Evolutionary conservation across 2,888 invertebrate species (phyloP).

Genomic region (Dermolepida albohirtum): DNA sequence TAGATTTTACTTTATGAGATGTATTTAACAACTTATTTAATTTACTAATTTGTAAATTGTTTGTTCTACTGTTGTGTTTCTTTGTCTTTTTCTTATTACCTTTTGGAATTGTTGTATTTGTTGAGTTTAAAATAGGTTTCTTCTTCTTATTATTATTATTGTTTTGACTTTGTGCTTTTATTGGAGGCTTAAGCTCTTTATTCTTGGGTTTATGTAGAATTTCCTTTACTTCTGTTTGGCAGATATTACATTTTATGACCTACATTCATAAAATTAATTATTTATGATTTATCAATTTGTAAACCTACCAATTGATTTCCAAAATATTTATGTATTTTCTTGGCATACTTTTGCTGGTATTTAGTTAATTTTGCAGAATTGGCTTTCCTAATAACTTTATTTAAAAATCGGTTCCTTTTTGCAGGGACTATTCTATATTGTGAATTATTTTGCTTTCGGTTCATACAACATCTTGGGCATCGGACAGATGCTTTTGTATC

Average conservation of each 20-base stretch:
- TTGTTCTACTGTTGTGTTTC: constrained; percentile 1
- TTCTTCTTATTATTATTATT: background rate
- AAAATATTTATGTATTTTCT: constrained; percentile 38
- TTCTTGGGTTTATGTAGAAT: constrained; percentile 4
- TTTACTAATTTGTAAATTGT: constrained; percentile 13
- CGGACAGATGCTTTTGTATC: constrained; percentile 42
- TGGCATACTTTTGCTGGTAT: constrained; percentile 49
- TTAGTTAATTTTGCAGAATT: constrained; percentile 44
- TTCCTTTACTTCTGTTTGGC: constrained; percentile 16
- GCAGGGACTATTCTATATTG: constrained; percentile 44
- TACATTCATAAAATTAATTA: constrained; percentile 19
- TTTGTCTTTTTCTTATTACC: constrained; percentile 9
- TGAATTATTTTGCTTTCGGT: constrained; percentile 45
- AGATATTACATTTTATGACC: constrained; percentile 36
- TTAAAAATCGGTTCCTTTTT: constrained; percentile 47
- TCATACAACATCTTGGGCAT: constrained; percentile 52
- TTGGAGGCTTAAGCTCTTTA: background rate
- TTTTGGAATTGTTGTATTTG: background rate
- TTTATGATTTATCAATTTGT: background rate
- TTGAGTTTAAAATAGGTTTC: background rate
- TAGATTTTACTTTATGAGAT: constrained; percentile 13
- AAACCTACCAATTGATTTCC: constrained; percentile 47
- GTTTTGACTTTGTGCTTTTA: background rate
- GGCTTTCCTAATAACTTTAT: constrained; percentile 48
- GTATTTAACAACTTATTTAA: constrained; percentile 29